A percentile compares a stretch with the other conserved stretches of the same genome.
Evolutionary conservation across 2,797 vertebrate species (phyloP).

Genomic region (Phoebastria nigripes): DNA sequence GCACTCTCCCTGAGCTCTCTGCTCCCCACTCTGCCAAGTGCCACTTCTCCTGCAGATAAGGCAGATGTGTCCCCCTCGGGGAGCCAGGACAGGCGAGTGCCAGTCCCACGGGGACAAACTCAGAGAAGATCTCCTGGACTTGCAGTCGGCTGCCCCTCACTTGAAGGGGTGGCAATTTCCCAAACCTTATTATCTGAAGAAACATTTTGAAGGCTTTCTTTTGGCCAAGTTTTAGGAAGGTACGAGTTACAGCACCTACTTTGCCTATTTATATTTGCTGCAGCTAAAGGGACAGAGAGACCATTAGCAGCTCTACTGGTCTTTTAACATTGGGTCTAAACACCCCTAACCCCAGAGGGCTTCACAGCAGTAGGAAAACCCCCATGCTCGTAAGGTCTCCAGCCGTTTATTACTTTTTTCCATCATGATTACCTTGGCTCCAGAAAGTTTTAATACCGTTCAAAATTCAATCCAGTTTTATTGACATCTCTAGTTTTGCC

Average conservation of each 20-base stretch:
- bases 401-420: slow-evolving; percentile 68
- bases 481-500: slow-evolving; percentile 67
- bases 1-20: rapidly evolving
- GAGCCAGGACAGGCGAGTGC: neutral
- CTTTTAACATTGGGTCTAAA: neutral
- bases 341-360: neutral
- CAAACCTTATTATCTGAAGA: neutral
- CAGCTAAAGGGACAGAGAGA: neutral
- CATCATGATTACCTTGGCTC: slow-evolving; percentile 64
- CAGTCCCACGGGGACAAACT: rapidly evolving
- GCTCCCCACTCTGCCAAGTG: neutral
- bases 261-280: neutral
- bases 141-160: rapidly evolving
- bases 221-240: neutral
- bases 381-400: slow-evolving; percentile 7
- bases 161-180: neutral
- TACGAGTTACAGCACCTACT: neutral
- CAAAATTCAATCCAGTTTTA: slow-evolving; percentile 67
- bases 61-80: neutral
- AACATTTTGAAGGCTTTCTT: neutral
- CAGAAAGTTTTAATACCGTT: slow-evolving; percentile 73
- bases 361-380: neutral
- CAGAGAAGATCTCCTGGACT: neutral
- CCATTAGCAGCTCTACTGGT: neutral
- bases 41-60: neutral